Evolutionary conservation across 35 echinoderm and acorn worm genomes (phyloP), one percentile per base, ranked within the genome.

Genomic region (Hemicentrotus pulcherrimus): DNA sequence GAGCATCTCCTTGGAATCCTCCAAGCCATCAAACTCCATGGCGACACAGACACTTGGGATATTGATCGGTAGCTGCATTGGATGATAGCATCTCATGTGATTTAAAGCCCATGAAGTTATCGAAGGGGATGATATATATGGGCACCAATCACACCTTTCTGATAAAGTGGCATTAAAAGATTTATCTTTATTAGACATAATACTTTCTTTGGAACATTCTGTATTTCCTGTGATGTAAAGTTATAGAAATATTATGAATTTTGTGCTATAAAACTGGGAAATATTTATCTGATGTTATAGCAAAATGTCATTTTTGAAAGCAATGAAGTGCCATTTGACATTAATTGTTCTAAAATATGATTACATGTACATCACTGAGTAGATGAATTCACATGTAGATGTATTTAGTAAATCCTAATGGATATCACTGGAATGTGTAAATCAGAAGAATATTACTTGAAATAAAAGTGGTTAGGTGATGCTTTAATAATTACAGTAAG

Each of bases 11-110:
- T 78, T n/a, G 19, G 24, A 78, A 78, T 28, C 65, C 19, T 78
- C 65, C 65, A 78, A 28, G 24, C 28, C 65, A 78, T 78, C 65
- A n/a, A 78, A 78, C 7, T 4, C 65, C 65, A 78, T 78, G 65
- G 65, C 65, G 65, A 78, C 65, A 78, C 65, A 78, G 65, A 78
- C 65, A 78, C 65, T 78, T 78, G 65, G 65, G 65, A 78, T 78
- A 78, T 78, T 4, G 65, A 78, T 78, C 65, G 7, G 65, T 78
- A 18, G 7, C 65, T 28, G 28, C 24, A n/a, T 78, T 78, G 65
- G 65, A 78, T 78, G 65, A 78, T 78, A 28, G 65, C 65, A 78
- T 78, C 65, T 78, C 4, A 78, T 78, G 65, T 78, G 65, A 78
- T 78, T 78, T 78, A 18, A 78, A 78, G 65, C 65, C n/a, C 65